Base-by-base conservation (phyloP, 2,797 vertebrate species). In the Pangasius mekongensis region DNA sequence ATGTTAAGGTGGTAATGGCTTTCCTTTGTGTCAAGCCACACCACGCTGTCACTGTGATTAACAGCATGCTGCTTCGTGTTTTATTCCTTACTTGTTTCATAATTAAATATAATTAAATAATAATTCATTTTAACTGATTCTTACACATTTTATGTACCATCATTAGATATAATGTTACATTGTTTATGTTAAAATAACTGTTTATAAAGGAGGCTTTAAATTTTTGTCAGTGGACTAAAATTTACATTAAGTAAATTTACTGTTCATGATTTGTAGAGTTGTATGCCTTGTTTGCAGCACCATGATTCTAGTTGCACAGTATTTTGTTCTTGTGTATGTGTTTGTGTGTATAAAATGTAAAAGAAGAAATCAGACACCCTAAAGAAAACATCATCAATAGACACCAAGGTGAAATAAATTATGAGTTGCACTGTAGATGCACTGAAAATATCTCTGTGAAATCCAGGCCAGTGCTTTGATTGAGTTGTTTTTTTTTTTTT, bases 401-500 rank as follows among this genome's bases (percentile, higher is more conserved):
- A 62, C 80, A 73, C 10, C 1, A 20, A 33, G n/a, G 33, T 60
- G 47, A 76, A 87, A 56, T 84, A 64, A 66, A 84, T 33, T 13
- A 87, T 52, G 69, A 49, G 33, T 47, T 77, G 33, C 18, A 36
- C 30, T 56, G 16, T 33, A 74, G 49, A 60, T 64, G 8, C 43
- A 85, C 49, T 74, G 86, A 69, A 56, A 27, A 3, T 60, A 18
- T 49, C 6, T 76, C 9, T 67, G 52, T 84, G 66, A 81, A 52
- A 69, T 74, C 64, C 43, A 64, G 33, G 60, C 22, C 14, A 89
- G 16, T 62, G 11, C n/a, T 73, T 64, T 87, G 18, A 78, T 85
- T 66, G 18, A 83, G 24, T 85, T 73, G 47, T 90, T 85, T 87
- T 84, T 69, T 47, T 47, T 24, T 64, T 52, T 69, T 78, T 24